Evolutionary conservation across 2,113 vertebrate genomes (phyloP), one percentile per base, ranked within the genome.

Genomic region (Propithecus coquereli): DNA sequence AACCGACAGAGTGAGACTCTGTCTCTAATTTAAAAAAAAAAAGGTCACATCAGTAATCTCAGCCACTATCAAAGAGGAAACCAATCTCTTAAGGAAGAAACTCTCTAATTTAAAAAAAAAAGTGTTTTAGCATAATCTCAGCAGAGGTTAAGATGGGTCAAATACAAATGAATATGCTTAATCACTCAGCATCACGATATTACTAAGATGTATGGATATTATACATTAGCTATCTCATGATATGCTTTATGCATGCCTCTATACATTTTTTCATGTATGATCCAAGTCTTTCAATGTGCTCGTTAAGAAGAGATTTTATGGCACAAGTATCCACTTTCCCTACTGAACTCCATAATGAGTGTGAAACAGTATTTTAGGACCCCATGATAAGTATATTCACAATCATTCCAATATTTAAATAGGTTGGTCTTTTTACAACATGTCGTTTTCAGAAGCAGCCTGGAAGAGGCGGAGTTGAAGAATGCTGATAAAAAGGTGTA

Each of bases 331-430:
- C 14, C 12, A 34, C 65, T 85, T 93, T 87, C 32, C 12, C 43
- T 86, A 71, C 45, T 95, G 94, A 93, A 88, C 27, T 40, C 22
- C 52, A 86, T 1, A 71, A 52, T 57, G 20, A 87, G 2, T 27
- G 74, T 47, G 43, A 95, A 94, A 57, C 2, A 89, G 34, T 12
- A 16, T 77, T 85, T 88, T 43, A 88, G 87, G 22, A 77, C 27
- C 37, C 43, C 50, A 57, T 57, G 30, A 37, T 54, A 90, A 86
- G 5, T 57, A 90, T 10, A 40, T 52, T 52, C 45, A 90, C 25
- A 90, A 63, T 68, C 37, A 77, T n/a, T 59, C n/a, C n/a, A 81
- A 57, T 91, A 86, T 91, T 91, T 84, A 94, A 96, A 93, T 34
- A 91, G 50, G 40, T 25, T 94, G 4, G 14, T 80, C 50, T 82